Evolutionary conservation across 2,888 invertebrate species (phyloP).

Genomic region (Bugulina stolonifera): DNA sequence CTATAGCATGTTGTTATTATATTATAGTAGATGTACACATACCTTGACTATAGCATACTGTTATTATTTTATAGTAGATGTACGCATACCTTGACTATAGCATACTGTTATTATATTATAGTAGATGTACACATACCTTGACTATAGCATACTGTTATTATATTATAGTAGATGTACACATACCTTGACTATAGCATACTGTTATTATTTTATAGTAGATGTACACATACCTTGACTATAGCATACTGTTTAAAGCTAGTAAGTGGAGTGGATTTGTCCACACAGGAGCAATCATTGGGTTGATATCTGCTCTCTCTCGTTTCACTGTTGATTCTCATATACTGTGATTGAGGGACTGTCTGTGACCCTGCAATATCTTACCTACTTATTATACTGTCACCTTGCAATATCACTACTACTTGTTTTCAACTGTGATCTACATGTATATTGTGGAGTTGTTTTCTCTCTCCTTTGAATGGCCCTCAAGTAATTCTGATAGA

Average conservation of each 20-base stretch:
- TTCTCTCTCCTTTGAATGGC: too few relatives aligned
- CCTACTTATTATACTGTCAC: background rate
- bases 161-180: too few relatives aligned
- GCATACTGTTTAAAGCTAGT: background rate
- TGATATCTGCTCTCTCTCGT: slow-evolving; percentile 37
- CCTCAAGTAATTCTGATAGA: too few relatives aligned
- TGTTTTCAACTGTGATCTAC: too few relatives aligned
- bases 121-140: too few relatives aligned
- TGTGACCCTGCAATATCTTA: background rate
- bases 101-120: too few relatives aligned
- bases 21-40: too few relatives aligned
- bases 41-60: background rate
- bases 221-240: background rate
- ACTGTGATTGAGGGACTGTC: background rate
- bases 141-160: too few relatives aligned
- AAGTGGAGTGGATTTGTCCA: slow-evolving; percentile 20
- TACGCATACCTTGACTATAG: background rate
- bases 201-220: background rate
- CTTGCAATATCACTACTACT: too few relatives aligned
- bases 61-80: background rate
- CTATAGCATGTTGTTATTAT: too few relatives aligned
- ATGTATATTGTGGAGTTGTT: too few relatives aligned
- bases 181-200: background rate
- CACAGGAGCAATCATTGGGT: slow-evolving; percentile 3
- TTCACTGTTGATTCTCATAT: slow-evolving; percentile 67